Evolutionary conservation across 1,140 invertebrate genomes (phyloP), one percentile per base, ranked within the genome.

Genomic region (Babylonia areolata): DNA sequence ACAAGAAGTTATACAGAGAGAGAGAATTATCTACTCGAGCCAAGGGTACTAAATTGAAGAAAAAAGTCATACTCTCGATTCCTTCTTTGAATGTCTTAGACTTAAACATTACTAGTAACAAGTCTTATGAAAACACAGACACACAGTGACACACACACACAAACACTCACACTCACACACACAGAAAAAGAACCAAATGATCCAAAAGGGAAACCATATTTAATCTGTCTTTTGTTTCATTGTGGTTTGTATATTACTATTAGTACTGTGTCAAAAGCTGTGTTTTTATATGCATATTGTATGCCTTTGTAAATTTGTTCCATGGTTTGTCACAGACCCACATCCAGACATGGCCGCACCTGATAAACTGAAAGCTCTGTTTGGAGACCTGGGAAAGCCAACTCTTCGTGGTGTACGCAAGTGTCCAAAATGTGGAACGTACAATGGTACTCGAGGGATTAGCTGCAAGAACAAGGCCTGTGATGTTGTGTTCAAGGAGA

Each of bases 401-500:
- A 97, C 96, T 83, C 93, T 96, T 88, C 95, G 96, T 90, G 97
- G 97, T 87, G 95, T 97, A 0, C 95, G 96, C 88, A 97, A 96
- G 91, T 97, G 97, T 93, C 96, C 96, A 3, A 97, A 97, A 92
- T 97, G 97, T 95, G 96, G 96, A 0, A 96, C 96, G 3, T 96
- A 96, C 82, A 97, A 97, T 94, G 97, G 97, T 2, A 97, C 96
- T 5, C 93, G 96, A 90, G 96, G 96, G 40, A 94, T 96, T 23
- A 96, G 95, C 85, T 97, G 97, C 92, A 97, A 97, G 92, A 97
- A 97, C 91, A 96, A 96, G 93, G 93, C 95, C 15, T 97, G 97
- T 93, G 95, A 96, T 93, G 95, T 95, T 37, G 95, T 96, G 1
- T 97, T 97, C 87, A 97, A 96, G 92, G 95, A 96, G 87, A 95